Conservation (phyloP, 2,113 vertebrate species). For the Xiphorhynchus elegans region DNA sequence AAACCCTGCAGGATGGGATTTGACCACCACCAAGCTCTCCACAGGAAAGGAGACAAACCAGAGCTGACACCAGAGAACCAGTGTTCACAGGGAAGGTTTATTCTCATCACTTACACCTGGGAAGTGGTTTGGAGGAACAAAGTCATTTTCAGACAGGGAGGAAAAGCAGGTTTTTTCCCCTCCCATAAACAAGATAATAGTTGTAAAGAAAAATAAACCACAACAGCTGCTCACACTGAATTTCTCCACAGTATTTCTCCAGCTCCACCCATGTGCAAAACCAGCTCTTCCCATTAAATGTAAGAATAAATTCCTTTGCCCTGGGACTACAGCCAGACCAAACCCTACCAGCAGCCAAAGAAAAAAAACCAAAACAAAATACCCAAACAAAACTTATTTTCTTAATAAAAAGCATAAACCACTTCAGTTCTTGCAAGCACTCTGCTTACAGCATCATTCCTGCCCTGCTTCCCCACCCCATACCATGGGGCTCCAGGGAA, state of each 20-base stretch:
- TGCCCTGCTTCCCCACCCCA: not conserved
- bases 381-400: not conserved
- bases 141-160: not conserved
- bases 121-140: conserved; percentile 24
- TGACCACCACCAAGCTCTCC: not conserved
- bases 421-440: not conserved
- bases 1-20: not conserved
- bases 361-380: not conserved
- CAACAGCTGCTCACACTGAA: not conserved
- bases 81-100: conserved; percentile 51
- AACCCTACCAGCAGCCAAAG: conserved; percentile 3
- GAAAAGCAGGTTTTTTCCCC: not conserved
- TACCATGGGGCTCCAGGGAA: not conserved
- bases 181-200: not conserved
- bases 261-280: not conserved
- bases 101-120: conserved; percentile 44
- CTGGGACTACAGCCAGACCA: not conserved
- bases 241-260: not conserved
- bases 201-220: conserved; percentile 1
- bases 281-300: not conserved
- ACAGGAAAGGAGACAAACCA: not conserved
- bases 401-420: conserved; percentile 12
- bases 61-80: not conserved
- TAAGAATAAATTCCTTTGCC: not conserved
- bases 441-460: not conserved